These are phyloP conservation scores for Chelmon rostratus DNA, from an alignment of 2,797 vertebrate genomes.

Conservation along the genomic window DNA sequence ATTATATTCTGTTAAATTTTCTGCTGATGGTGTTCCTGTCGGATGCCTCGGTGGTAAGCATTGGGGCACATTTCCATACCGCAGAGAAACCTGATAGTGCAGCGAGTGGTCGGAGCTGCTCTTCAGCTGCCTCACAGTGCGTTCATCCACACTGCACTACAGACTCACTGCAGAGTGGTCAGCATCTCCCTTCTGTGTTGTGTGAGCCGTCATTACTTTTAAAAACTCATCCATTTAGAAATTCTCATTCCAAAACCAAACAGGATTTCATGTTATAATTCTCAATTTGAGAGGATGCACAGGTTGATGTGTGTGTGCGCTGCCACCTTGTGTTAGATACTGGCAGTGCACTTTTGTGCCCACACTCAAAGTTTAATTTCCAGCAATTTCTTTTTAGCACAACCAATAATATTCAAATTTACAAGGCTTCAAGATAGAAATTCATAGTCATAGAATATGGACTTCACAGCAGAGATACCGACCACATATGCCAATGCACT, in stretches of 20 bases:
- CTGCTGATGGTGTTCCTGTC: slow-evolving; percentile 60
- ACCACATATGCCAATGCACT: slow-evolving; percentile 61
- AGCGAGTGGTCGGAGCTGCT: slow-evolving; percentile 60
- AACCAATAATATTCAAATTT: slow-evolving; percentile 45
- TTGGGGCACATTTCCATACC: slow-evolving; percentile 68
- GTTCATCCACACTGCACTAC: slow-evolving; percentile 60
- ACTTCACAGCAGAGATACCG: slow-evolving; percentile 74
- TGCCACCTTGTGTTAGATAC: slow-evolving; percentile 70
- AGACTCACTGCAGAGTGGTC: slow-evolving; percentile 48
- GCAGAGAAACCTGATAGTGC: slow-evolving; percentile 66
- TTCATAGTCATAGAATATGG: slow-evolving; percentile 51
- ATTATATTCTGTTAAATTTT: slow-evolving; percentile 71
- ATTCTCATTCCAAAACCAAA: slow-evolving; percentile 53
- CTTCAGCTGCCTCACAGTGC: slow-evolving; percentile 63
- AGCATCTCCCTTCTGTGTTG: slow-evolving; percentile 38
- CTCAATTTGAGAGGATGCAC: slow-evolving; percentile 28
- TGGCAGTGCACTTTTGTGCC: slow-evolving; percentile 35
- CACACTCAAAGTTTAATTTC: slow-evolving; percentile 21
- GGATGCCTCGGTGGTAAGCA: slow-evolving; percentile 57
- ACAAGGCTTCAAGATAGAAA: slow-evolving; percentile 65
- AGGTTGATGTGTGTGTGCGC: slow-evolving; percentile 33
- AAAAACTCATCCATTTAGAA: slow-evolving; percentile 64
- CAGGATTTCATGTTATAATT: slow-evolving; percentile 29
- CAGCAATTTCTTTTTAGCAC: slow-evolving; percentile 41
- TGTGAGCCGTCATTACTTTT: slow-evolving; percentile 25